Percentiles rank a stretch among this genome's conserved stretches.
Conservation (phyloP, 2,888 invertebrate genomes). For the Eucera pruinosa region DNA sequence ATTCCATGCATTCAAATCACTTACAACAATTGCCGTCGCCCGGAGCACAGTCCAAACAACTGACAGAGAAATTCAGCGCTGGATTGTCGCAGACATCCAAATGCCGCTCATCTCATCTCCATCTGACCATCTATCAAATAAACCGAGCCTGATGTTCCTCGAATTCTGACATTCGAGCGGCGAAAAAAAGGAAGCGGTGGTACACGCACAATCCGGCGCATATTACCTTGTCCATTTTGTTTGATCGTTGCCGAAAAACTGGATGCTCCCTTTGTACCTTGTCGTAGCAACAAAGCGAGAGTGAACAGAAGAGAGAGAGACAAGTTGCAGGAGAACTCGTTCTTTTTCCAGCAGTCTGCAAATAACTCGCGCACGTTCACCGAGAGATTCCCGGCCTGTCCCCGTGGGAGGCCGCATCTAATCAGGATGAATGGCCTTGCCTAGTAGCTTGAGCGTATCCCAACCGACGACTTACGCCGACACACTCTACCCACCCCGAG, state of each 20-base stretch:
- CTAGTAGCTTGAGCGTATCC: conserved; percentile 73
- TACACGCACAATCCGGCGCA: conserved; percentile 41
- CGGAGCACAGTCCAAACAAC: background rate
- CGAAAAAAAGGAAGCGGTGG: background rate
- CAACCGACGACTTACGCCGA: conserved; percentile 74
- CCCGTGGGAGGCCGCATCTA: conserved; percentile 79
- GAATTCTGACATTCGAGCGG: background rate
- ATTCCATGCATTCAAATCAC: conserved; percentile 16
- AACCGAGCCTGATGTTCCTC: conserved; percentile 4
- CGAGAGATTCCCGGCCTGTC: conserved; percentile 70
- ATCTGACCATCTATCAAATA: conserved; percentile 8
- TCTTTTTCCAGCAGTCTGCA: conserved; percentile 58
- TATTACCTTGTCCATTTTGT: conserved; percentile 53
- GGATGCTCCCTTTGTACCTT: conserved; percentile 29
- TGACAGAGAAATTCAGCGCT: background rate
- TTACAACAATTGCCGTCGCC: conserved; percentile 5
- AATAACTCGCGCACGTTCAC: conserved; percentile 67
- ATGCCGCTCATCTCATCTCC: background rate
- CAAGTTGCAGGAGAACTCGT: conserved; percentile 24
- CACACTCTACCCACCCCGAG: conserved; percentile 53
- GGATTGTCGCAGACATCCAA: conserved; percentile 14
- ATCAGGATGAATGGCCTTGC: conserved; percentile 81
- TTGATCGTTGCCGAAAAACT: conserved; percentile 54
- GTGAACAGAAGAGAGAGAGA: background rate
- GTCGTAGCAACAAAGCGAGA: conserved; percentile 7